Evolutionary conservation across 2,797 vertebrate genomes (phyloP), one percentile per base, ranked within the genome.

Genomic region (Apogon talboti): DNA sequence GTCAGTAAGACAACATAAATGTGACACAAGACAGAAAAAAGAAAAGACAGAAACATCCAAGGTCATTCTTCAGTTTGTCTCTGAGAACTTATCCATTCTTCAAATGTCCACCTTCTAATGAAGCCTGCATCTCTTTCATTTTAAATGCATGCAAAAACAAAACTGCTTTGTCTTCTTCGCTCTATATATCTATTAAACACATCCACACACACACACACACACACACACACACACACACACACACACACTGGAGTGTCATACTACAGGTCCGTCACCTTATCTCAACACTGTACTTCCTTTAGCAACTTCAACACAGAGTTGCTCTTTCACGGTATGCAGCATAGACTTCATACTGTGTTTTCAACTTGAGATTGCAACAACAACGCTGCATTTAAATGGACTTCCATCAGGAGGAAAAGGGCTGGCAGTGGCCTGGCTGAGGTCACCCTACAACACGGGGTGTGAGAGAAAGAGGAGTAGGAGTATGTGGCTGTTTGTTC

Each of bases 401-500:
- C 79, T 86, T 81, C 71, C 60, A 76, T 76, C 49, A 15, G 41
- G 58, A 79, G 60, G 70, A 68, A 80, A 67, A 74, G 57, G 61
- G 44, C 62, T 71, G 59, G 64, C 76, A 62, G 74, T 55, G 79
- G 78, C 71, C 76, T 59, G 79, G 46, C 42, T 90, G 87, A 90
- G 76, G 88, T 91, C 87, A 90, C 73, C 58, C 65, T 43, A 76
- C 58, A 60, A 71, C 71, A 68, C 18, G 71, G 16, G 47, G 45
- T 46, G 42, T 64, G 15, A 66, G 46, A 73, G 53, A 73, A 59
- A 83, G 37, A 68, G 66, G 55, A 70, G 75, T 56, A 62, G 68
- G 73, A 75, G 76, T 54, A 70, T 84, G 73, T 58, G 58, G 82
- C 80, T 82, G 83, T 84, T 86, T 81, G 79, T 84, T 85, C 83